These are phyloP conservation scores for Neolamprologus brichardi DNA, from an alignment of 2,113 vertebrate genomes.

Conservation along the genomic window DNA sequence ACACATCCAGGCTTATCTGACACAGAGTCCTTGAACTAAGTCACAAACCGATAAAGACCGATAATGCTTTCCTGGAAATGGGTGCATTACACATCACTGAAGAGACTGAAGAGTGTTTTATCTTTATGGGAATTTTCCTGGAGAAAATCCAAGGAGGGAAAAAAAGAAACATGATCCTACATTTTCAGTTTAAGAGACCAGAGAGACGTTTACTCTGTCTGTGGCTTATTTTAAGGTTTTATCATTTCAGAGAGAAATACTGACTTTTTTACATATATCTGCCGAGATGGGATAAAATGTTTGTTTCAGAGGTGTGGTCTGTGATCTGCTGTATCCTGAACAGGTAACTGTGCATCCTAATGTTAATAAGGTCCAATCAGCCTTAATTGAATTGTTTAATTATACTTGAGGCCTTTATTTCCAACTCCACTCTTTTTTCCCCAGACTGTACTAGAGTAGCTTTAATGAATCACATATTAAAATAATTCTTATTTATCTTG, in stretches of 20 bases:
- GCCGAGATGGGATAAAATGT: rapidly evolving
- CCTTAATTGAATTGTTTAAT: background rate
- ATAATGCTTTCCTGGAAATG: background rate
- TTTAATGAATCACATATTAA: background rate
- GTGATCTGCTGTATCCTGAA: background rate
- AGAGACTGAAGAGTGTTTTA: background rate
- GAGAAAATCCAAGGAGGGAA: background rate
- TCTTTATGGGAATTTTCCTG: background rate
- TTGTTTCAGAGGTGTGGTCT: background rate
- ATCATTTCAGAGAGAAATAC: background rate
- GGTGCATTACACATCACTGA: background rate
- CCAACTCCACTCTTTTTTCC: background rate
- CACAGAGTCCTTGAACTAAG: background rate
- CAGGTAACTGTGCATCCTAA: background rate
- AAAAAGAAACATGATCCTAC: background rate
- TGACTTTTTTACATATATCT: background rate
- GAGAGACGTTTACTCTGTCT: background rate
- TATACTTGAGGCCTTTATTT: rapidly evolving
- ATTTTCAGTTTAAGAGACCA: background rate
- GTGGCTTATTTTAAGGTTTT: background rate
- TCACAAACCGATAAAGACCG: background rate
- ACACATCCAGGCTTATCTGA: background rate
- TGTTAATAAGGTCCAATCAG: background rate
- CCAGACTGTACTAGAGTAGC: background rate
- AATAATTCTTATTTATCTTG: background rate